A percentile compares a stretch with the other conserved stretches of the same genome.
phyloP scores from a whole-genome alignment of 1,140 invertebrate genomes.

The Neotoxoptera formosana region DNA sequence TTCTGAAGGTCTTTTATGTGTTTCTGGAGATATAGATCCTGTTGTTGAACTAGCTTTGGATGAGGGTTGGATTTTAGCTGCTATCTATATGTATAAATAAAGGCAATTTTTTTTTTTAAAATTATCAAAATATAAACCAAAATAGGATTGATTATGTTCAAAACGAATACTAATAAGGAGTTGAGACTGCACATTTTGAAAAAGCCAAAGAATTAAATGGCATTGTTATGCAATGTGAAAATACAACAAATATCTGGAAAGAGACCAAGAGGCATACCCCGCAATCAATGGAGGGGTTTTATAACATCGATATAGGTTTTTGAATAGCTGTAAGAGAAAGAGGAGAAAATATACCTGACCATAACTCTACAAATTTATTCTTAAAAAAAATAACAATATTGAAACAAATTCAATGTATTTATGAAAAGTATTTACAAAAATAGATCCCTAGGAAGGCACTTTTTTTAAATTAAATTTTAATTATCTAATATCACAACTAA shows the following conservation, averaged over 20 bases:
- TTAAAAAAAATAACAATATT: too few relatives aligned
- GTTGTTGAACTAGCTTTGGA: conserved; percentile 70
- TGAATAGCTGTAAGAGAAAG: too few relatives aligned
- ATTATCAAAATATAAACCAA: background rate
- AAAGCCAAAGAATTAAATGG: background rate
- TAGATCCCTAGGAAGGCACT: background rate
- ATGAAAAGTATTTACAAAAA: too few relatives aligned
- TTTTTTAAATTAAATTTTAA: background rate
- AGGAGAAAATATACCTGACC: too few relatives aligned
- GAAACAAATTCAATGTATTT: too few relatives aligned
- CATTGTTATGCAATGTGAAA: too few relatives aligned
- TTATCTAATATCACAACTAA: background rate
- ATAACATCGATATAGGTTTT: too few relatives aligned
- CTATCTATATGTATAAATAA: conserved; percentile 72
- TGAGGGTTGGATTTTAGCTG: conserved; percentile 82
- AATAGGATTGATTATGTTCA: background rate
- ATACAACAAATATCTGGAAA: too few relatives aligned
- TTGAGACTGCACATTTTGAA: too few relatives aligned
- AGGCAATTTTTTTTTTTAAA: background rate
- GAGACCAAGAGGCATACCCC: too few relatives aligned
- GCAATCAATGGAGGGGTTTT: too few relatives aligned
- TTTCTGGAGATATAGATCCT: conserved; percentile 77
- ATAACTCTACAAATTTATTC: too few relatives aligned
- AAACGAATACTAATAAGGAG: background rate
- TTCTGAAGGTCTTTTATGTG: conserved; percentile 60